A percentile compares a stretch with the other conserved stretches of the same genome.
phyloP scores from a whole-genome alignment of 2,797 vertebrate species.

The Lycodopsis pacificus region DNA sequence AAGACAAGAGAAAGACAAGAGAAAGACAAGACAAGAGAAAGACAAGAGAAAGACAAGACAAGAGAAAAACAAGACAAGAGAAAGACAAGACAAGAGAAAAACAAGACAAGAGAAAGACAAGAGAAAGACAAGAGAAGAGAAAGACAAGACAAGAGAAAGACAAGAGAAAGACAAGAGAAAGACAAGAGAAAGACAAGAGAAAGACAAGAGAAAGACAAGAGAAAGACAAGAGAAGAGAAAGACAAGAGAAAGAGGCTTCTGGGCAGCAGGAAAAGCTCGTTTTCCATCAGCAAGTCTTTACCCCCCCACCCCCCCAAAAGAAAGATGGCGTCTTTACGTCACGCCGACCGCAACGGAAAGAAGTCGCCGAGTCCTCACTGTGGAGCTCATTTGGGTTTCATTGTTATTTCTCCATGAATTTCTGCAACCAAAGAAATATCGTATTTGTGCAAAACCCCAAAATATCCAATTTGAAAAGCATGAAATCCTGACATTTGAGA shows the following conservation, averaged over 20 bases:
- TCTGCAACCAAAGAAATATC: too few species aligned
- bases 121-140: too few species aligned
- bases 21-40: slow-evolving; percentile 4
- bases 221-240: neutral
- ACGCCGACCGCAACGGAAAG: slow-evolving; percentile 33
- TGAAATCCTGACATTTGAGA: neutral
- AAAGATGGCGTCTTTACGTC: slow-evolving; percentile 17
- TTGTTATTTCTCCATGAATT: too few species aligned
- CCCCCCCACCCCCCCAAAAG: neutral
- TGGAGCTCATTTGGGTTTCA: neutral
- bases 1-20: slow-evolving; percentile 1
- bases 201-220: slow-evolving; percentile 5
- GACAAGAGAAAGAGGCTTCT: neutral
- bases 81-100: slow-evolving; percentile 6
- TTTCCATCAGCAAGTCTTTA: slow-evolving; percentile 27
- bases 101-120: slow-evolving; percentile 1
- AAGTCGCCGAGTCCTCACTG: neutral
- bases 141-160: slow-evolving; percentile 1
- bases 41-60: too few species aligned
- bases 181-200: neutral
- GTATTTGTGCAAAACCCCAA: neutral
- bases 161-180: slow-evolving; percentile 4
- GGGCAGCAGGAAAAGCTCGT: slow-evolving; percentile 13
- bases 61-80: neutral
- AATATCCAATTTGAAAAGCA: neutral